A percentile compares a stretch with the other conserved stretches of the same genome.
phyloP scores from a whole-genome alignment of 2,797 vertebrate species.

The Ibycter americanus region DNA sequence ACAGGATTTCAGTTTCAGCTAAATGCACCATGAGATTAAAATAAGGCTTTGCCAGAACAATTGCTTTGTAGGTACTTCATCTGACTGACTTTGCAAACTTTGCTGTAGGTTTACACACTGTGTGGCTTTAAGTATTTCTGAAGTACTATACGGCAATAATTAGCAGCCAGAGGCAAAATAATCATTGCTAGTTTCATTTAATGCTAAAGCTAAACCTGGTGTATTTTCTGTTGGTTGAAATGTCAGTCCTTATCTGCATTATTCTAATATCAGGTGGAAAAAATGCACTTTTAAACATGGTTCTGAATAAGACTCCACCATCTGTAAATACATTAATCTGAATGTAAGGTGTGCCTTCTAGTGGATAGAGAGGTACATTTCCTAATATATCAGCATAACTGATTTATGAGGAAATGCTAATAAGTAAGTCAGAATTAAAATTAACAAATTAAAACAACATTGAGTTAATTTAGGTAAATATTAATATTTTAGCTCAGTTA shows the following conservation, averaged over 20 bases:
- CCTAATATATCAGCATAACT: neutral
- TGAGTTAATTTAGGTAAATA: neutral
- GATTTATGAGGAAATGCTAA: neutral
- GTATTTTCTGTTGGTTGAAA: conserved; percentile 50
- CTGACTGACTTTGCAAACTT: conserved; percentile 1
- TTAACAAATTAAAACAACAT: neutral
- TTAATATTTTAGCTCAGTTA: neutral
- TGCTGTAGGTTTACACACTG: conserved; percentile 40
- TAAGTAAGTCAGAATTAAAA: neutral
- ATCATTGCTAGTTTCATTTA: conserved; percentile 61
- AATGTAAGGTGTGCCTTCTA: conserved; percentile 63
- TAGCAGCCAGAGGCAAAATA: conserved; percentile 65
- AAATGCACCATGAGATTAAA: conserved; percentile 30
- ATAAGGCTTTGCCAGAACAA: neutral
- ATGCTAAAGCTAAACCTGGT: conserved; percentile 38
- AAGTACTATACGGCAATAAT: conserved; percentile 30
- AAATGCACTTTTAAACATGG: neutral
- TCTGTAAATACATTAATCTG: neutral
- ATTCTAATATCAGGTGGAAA: conserved; percentile 41
- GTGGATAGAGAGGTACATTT: conserved; percentile 18
- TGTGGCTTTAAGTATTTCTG: conserved; percentile 58
- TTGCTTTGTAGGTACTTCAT: neutral
- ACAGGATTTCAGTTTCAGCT: neutral
- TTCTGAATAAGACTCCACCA: neutral
- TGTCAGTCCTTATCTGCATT: conserved; percentile 44